A percentile compares a stretch with the other conserved stretches of the same genome.
phyloP scores from a whole-genome alignment of 2,113 vertebrate species.

The Scartelaos histophorus region DNA sequence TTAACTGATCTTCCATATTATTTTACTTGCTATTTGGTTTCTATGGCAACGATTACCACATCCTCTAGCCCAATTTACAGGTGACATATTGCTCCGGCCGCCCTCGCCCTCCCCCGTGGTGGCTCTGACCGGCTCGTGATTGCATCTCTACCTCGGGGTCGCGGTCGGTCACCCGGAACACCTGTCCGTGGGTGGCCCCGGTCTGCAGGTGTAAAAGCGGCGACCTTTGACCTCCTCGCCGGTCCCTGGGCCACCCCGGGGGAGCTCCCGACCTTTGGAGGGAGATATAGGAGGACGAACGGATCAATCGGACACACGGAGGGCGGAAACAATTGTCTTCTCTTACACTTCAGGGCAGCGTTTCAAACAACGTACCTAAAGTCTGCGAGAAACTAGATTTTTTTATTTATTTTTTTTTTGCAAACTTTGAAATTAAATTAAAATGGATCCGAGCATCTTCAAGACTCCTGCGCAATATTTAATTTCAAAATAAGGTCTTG shows the following conservation, averaged over 20 bases:
- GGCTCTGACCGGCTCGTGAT: background rate
- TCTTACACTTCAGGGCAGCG: too few relatives aligned
- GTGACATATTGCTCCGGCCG: background rate
- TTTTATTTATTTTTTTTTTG: too few relatives aligned
- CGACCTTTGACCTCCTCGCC: background rate
- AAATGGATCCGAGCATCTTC: too few relatives aligned
- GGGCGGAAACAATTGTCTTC: background rate
- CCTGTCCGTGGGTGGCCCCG: background rate
- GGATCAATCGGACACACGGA: background rate
- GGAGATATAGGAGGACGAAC: background rate
- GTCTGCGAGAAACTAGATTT: too few relatives aligned
- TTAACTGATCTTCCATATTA: too few relatives aligned
- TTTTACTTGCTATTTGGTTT: background rate
- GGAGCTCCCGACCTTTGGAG: background rate
- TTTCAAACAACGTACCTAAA: too few relatives aligned
- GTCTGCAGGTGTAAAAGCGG: background rate
- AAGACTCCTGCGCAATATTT: too few relatives aligned
- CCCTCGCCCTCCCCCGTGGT: background rate
- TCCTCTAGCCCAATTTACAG: background rate
- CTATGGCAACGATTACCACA: background rate
- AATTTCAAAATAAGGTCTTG: too few relatives aligned
- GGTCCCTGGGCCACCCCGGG: background rate
- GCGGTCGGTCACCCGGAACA: background rate
- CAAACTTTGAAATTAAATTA: too few relatives aligned
- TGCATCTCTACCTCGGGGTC: background rate